Percentiles rank a stretch among this genome's conserved stretches.
Evolutionary conservation across 2,888 invertebrate species (phyloP).

Genomic region (Clistopyga incitator): DNA sequence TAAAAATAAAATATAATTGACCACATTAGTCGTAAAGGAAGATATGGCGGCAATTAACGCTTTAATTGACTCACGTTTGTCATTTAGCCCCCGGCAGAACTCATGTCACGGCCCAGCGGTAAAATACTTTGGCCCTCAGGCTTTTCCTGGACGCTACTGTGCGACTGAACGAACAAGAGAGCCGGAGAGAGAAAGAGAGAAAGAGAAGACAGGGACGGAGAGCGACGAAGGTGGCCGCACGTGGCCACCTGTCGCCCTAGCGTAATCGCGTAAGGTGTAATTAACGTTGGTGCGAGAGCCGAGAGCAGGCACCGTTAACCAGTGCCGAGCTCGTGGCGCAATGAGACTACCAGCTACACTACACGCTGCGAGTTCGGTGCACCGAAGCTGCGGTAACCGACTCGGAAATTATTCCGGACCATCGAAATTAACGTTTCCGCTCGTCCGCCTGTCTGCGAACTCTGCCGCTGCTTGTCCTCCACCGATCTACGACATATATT

Average conservation of each 20-base stretch:
- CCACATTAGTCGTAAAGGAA: constrained; percentile 2
- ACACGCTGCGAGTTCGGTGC: constrained; percentile 25
- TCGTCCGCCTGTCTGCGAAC: constrained; percentile 44
- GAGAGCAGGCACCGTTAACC: constrained; percentile 45
- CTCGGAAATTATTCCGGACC: constrained; percentile 67
- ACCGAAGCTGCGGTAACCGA: constrained; percentile 60
- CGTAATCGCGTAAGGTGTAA: constrained; percentile 76
- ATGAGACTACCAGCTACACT: constrained; percentile 1
- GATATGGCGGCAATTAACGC: constrained; percentile 1
- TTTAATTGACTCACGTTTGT: constrained; percentile 22
- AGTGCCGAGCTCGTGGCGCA: constrained; percentile 20
- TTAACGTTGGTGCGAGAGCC: constrained; percentile 72
- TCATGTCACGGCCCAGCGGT: constrained; percentile 20
- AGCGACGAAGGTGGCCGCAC: constrained; percentile 62
- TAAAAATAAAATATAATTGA: constrained; percentile 3
- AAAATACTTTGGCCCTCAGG: constrained; percentile 22
- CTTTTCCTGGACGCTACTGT: constrained; percentile 8
- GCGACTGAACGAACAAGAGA: constrained; percentile 11
- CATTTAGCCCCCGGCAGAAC: constrained; percentile 15
- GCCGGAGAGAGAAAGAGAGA: not conserved
- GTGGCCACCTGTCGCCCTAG: constrained; percentile 77
- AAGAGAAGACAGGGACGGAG: not conserved
- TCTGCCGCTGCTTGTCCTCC: not conserved
- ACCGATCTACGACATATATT: not conserved
- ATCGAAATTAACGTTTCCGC: constrained; percentile 69